Evolutionary conservation across 2,888 invertebrate genomes (phyloP), one percentile per base, ranked within the genome.

Genomic region (Eristalinus aeneus): DNA sequence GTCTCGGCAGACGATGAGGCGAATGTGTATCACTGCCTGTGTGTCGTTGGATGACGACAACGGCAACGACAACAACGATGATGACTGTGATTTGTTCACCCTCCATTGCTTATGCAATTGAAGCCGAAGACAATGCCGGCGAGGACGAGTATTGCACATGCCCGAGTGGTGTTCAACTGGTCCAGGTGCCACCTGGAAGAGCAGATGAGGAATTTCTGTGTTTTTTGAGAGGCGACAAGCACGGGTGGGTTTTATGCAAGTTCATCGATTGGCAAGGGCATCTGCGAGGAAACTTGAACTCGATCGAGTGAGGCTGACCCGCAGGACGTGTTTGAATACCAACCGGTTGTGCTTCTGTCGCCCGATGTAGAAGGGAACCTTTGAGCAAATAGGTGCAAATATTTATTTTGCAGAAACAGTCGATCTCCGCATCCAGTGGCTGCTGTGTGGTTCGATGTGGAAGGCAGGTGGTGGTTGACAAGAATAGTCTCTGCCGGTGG

Each of bases 161-260:
- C 65, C 46, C 71, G 65, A 65, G 65, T 76, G 65, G 20, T 22
- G 22, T 54, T 36, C 20, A 10, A 58, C 22, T 32, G 36, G 36
- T 71, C 76, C 76, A 76, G 76, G 67, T 61, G 77, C 12, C 67
- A 76, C 23, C 76, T 82, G 60, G 76, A 32, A 68, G 31, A 68
- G 73, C 79, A 80, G 73, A 76, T 82, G 82, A 72, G 39, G 23
- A 71, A 32, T 61, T 61, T 34, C 31, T 23, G 31, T 31, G n/a
- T 61, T 16, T 60, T 60, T 23, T 54, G 22, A 11, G 22, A 56
- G 22, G 23, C 23, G 56, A 56, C 56, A 27, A 56, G 23, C 23
- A 56, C 23, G 56, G 56, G 56, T 56, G 56, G 46, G 46, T 46
- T 46, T 46, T 46, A 16, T 46, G 6, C 46, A 46, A 46, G 46